Conservation (phyloP, 37 sponge, comb jelly and placozoan species). For the Ephydatia muelleri region DNA sequence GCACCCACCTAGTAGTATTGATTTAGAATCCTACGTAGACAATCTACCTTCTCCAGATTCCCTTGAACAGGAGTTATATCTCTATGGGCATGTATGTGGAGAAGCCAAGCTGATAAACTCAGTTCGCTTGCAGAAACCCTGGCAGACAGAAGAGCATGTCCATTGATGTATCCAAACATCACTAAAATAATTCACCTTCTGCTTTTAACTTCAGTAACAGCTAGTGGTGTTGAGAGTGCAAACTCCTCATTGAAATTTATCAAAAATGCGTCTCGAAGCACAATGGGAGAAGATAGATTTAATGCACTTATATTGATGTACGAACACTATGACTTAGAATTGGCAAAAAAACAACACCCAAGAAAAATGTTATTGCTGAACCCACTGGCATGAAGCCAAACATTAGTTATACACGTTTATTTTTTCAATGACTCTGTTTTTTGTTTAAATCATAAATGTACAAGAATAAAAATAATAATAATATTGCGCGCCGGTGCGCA, state of each 20-base stretch:
- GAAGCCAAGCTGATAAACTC: background rate
- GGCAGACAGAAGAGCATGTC: background rate
- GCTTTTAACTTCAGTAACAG: background rate
- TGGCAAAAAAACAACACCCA: background rate
- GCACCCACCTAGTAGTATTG: background rate
- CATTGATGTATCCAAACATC: constrained; percentile 1
- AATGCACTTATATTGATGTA: background rate
- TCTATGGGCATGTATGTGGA: background rate
- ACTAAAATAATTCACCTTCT: constrained; percentile 1
- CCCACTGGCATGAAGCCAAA: too few species aligned
- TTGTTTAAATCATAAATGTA: too few species aligned
- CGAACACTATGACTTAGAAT: background rate
- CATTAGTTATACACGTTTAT: too few species aligned
- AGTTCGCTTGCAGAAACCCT: background rate
- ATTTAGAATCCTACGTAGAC: background rate
- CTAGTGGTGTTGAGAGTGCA: background rate
- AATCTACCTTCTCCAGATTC: background rate
- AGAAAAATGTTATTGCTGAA: too few species aligned
- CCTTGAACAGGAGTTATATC: constrained; percentile 1
- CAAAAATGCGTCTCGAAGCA: constrained; percentile 1
- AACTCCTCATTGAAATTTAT: background rate
- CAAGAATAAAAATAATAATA: too few species aligned
- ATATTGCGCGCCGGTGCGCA: too few species aligned
- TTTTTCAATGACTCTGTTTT: too few species aligned
- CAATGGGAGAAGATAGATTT: constrained; percentile 1